Conservation (phyloP, 2,113 vertebrate species). For the Mastomys natalensis region DNA sequence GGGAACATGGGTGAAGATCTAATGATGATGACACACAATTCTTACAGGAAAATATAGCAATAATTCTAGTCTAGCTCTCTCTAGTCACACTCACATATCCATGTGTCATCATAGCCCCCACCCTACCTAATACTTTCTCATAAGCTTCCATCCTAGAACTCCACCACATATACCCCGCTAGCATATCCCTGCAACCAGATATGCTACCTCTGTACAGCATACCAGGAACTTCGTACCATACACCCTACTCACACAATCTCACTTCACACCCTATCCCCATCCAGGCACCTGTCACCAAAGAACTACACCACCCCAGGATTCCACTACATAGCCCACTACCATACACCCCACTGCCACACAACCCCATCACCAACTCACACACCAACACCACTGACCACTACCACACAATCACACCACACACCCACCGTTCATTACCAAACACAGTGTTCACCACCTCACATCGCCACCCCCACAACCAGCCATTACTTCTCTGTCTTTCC, state of each 20-base stretch:
- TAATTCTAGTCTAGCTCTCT: not conserved
- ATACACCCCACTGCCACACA: not conserved
- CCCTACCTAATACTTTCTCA: not conserved
- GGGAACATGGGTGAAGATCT: not conserved
- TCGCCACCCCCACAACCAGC: not conserved
- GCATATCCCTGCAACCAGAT: not conserved
- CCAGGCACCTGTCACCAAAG: not conserved
- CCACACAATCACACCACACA: not conserved
- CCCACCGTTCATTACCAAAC: not conserved
- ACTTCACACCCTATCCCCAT: not conserved
- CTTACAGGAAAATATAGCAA: not conserved
- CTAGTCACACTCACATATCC: not conserved
- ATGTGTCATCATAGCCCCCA: not conserved
- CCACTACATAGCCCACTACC: not conserved
- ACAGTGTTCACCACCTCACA: not conserved
- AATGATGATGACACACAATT: not conserved
- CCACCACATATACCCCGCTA: not conserved
- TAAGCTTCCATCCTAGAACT: not conserved
- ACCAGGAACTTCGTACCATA: too few species aligned
- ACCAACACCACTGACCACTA: not conserved
- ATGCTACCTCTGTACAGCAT: not conserved
- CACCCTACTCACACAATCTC: not conserved
- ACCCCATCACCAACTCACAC: not conserved
- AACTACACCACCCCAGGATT: not conserved
- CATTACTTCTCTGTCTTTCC: not conserved